Evolutionary conservation across 2,888 invertebrate species (phyloP).

Genomic region (Subacronicta megacephala): DNA sequence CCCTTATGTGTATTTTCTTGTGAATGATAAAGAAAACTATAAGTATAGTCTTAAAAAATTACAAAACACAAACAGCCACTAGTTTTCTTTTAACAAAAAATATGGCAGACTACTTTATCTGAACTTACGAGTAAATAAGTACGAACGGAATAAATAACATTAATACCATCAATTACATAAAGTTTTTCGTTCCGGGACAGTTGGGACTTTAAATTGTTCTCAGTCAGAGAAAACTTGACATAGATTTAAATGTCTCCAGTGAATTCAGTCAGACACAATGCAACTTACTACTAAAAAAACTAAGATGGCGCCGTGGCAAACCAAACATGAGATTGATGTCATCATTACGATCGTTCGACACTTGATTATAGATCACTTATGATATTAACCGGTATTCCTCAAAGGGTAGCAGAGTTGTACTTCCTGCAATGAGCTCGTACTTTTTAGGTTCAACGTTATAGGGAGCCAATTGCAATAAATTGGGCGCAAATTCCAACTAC

Average conservation of each 20-base stretch:
- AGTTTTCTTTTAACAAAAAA: conserved; percentile 21
- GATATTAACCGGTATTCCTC: too few species aligned
- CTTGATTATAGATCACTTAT: too few species aligned
- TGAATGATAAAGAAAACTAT: neutral
- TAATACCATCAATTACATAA: conserved; percentile 71
- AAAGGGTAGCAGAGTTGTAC: too few species aligned
- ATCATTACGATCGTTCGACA: too few species aligned
- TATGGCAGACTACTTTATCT: conserved; percentile 10
- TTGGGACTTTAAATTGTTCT: conserved; percentile 66
- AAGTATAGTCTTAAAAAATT: neutral
- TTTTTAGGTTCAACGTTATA: too few species aligned
- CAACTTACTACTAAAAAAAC: conserved; percentile 60
- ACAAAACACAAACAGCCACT: neutral
- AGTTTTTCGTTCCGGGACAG: conserved; percentile 64
- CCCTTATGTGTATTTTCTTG: neutral
- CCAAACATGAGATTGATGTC: too few species aligned
- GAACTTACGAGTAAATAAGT: conserved; percentile 38
- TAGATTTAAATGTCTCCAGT: conserved; percentile 80
- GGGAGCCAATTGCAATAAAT: too few species aligned
- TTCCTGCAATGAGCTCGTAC: too few species aligned
- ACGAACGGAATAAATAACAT: conserved; percentile 52
- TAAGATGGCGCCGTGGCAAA: neutral
- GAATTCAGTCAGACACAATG: conserved; percentile 69
- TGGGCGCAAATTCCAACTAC: too few species aligned
- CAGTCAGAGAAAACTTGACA: conserved; percentile 70